Conservation (phyloP, 2,888 invertebrate genomes). For the Strigamia transsilvanica region DNA sequence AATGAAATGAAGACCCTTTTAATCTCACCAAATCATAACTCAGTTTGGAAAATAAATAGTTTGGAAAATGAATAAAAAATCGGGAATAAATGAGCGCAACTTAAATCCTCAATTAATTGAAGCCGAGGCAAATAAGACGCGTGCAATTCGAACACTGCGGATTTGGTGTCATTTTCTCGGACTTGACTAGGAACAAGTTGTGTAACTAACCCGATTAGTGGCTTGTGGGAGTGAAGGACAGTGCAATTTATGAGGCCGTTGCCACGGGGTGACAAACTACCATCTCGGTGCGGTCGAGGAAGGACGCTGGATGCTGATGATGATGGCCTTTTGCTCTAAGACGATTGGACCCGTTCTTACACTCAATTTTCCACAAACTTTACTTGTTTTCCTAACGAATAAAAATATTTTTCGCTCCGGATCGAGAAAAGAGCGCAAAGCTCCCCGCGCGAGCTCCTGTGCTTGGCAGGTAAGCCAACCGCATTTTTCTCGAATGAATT, state of each 20-base stretch:
- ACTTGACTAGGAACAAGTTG: slow-evolving; percentile 12
- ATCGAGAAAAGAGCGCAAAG: no score
- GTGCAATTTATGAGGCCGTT: slow-evolving; percentile 24
- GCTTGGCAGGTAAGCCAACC: no score
- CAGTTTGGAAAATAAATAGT: not conserved
- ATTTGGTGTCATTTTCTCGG: not conserved
- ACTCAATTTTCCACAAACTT: not conserved
- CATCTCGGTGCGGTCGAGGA: not conserved
- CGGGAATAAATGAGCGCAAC: not conserved
- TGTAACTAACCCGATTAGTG: slow-evolving; percentile 35
- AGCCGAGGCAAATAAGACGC: not conserved
- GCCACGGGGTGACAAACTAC: slow-evolving; percentile 1
- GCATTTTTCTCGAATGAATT: no score
- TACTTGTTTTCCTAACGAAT: not conserved
- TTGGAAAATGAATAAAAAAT: not conserved
- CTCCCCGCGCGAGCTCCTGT: no score
- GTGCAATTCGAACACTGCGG: not conserved
- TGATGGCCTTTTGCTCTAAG: slow-evolving; percentile 26
- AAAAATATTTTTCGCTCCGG: no score
- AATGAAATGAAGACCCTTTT: not conserved
- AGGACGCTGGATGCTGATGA: not conserved
- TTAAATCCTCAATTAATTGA: not conserved
- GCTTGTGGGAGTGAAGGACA: slow-evolving; percentile 32
- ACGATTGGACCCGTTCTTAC: not conserved
- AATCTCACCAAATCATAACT: not conserved